Evolutionary conservation across 2,797 vertebrate species (phyloP), one percentile per base, ranked within the genome.

Genomic region (Hippoglossus hippoglossus): DNA sequence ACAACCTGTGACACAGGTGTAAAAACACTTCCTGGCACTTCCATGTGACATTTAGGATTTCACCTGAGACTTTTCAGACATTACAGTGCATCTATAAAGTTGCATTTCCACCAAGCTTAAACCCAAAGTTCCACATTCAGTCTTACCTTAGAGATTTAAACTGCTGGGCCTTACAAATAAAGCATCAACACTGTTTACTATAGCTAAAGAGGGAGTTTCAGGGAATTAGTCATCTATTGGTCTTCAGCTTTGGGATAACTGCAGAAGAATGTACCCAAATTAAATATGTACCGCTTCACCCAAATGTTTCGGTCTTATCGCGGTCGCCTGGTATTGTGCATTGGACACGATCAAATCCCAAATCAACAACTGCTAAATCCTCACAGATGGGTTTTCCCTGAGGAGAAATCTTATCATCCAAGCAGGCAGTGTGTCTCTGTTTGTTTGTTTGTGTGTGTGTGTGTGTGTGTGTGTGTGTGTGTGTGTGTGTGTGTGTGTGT

Each of bases 1-100:
- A 70, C 68, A 73, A 56, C 55, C 50, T 60, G 58, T 0, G 47
- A 84, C 69, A 67, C 65, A 74, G 75, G 59, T 77, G 81, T 77
- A 67, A 80, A 84, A 86, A 83, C 84, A 76, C 64, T 70, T 64
- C 66, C 82, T 75, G 73, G 31, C 81, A 81, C 75, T 80, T 74
- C 24, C 21, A 22, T 39, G 54, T 62, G 74, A 84, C 73, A 64
- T 49, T 12, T n/a, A 63, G 3, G 31, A 51, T 63, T 49, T 79
- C 55, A 77, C 64, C 66, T 51, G 19, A 68, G 54, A 75, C 68
- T 15, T 53, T 24, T 25, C 58, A n/a, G 46, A 62, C 41, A 68
- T 51, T 50, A 34, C 31, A 13, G 12, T 39, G 12, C 36, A 39
- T 39, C 36, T 39, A 12, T 12, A 60, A 21, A 16, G 19, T 58